Evolutionary conservation across 2,113 vertebrate genomes (phyloP), one percentile per base, ranked within the genome.

Genomic region (Spizaetus ornatus): DNA sequence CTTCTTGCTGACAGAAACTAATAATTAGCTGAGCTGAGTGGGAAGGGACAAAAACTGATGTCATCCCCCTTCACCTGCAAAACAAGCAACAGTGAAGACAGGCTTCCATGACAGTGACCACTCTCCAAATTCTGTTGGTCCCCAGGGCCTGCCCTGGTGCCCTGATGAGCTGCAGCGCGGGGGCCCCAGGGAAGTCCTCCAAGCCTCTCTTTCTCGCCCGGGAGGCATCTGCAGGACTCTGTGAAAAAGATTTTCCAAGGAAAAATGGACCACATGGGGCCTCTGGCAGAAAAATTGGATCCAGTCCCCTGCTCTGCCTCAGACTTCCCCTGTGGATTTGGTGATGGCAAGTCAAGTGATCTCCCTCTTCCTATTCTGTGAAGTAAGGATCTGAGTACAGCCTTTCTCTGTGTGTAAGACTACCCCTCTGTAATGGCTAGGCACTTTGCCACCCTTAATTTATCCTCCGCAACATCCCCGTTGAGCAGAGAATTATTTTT

Each of bases 401-500:
- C 16, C 43, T 72, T 88, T 86, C 67, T 74, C 6, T 31, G 13
- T 9, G 18, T 11, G 9, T 48, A 85, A 69, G 36, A 77, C 78
- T 80, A 70, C 20, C 6, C 26, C 12, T 88, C 50, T 81, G 50
- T 40, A 95, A 84, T 4, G 18, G 16, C 29, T 52, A 83, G 82
- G 67, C 50, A 77, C 32, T 70, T 80, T 59, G 29, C 82, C 92
- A 88, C 47, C 29, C 52, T 83, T 74, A 66, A 86, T 86, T 94
- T 66, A 94, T 55, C 38, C 69, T 78, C 76, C 81, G 40, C 40
- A 86, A 65, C 62, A 83, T 69, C 56, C 27, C 61, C 0, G 1
- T 48, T 78, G 86, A 91, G 71, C 36, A 92, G 34, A 63, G 26
- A 95, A 79, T 71, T 89, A 27, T 58, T 85, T 96, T 94, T 84